Base-by-base conservation (phyloP, 2,888 invertebrate genomes). In the Pristionchus exspectatus region DNA sequence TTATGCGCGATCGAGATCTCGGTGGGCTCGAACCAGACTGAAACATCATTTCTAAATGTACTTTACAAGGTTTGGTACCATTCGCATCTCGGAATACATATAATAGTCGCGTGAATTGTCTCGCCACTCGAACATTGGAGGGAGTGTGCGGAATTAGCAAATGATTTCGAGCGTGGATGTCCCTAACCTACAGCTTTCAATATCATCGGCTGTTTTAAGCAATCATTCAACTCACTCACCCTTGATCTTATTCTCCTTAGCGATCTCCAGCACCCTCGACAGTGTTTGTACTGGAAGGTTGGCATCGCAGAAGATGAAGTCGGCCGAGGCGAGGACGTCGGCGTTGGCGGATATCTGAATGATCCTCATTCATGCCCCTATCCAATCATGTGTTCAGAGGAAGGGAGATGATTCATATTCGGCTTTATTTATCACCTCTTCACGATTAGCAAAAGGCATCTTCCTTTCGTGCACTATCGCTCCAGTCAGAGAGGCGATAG, bases 291-390 rank as follows among this genome's bases (percentile, higher is more conserved):
- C 94, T 0, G 97, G 96, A 81, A 97, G 95, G 96, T 98, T 98
- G 14, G 97, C 97, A 95, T 98, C 98, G 89, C 98, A 95, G 38
- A 98, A 96, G 18, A 98, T 96, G 56, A 98, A 95, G 0, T 97
- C 97, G 0, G 97, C 96, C 18, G 95, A 95, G 91, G 96, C 95
- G 56, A 98, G 96, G 2, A 96, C 94, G 0, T 96, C 95, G 90
- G 96, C 96, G 94, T 97, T 96, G 89, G 96, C 95, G 90, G 96
- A 95, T n/a, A 97, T 96, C 96, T 97, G 95, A 38, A 38, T 38
- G 38, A 38, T 38, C 38, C 5, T 38, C 38, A 3, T 5, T 38
- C 38, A 38, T 38, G 38, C 38, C 38, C 38, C 38, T 38, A 38
- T 38, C 38, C 38, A 38, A 38, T 38, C 5, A 38, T 38, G 38